Conservation (phyloP, 2,888 invertebrate genomes). For the Agrotis segetum region DNA sequence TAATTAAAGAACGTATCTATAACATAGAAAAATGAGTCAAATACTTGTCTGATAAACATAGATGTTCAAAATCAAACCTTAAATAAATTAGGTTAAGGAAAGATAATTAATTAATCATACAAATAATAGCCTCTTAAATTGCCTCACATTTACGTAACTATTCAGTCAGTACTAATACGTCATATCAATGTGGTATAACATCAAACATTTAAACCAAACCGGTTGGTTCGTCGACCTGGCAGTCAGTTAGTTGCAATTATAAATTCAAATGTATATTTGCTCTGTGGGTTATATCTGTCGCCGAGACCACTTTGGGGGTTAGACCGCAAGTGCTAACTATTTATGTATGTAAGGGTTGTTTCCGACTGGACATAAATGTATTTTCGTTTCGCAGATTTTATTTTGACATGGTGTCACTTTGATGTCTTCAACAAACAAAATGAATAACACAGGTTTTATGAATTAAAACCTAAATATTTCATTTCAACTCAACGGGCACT, state of each 20-base stretch:
- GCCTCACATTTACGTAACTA: background rate
- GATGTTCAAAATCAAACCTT: no score
- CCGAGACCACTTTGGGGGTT: slow-evolving; percentile 24
- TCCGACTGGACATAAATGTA: no score
- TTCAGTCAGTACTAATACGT: slow-evolving; percentile 15
- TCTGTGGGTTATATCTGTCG: slow-evolving; percentile 43
- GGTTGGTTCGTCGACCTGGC: slow-evolving; percentile 20
- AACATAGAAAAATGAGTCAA: no score
- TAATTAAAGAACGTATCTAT: no score
- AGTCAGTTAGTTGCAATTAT: slow-evolving; percentile 39
- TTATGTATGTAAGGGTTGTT: background rate
- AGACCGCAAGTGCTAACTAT: slow-evolving; percentile 10
- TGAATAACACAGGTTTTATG: no score
- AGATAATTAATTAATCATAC: background rate
- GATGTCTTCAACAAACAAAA: no score
- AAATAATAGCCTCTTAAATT: background rate
- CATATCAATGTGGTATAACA: slow-evolving; percentile 3
- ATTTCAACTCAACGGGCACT: no score
- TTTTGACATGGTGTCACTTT: no score
- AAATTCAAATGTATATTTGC: slow-evolving; percentile 59
- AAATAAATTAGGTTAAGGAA: no score
- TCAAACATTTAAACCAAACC: slow-evolving; percentile 9
- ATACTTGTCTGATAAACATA: no score
- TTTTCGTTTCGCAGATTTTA: no score
- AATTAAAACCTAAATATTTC: no score